phyloP scores from a whole-genome alignment of 1,140 invertebrate genomes.

The Diplogasteroides magnus region DNA sequence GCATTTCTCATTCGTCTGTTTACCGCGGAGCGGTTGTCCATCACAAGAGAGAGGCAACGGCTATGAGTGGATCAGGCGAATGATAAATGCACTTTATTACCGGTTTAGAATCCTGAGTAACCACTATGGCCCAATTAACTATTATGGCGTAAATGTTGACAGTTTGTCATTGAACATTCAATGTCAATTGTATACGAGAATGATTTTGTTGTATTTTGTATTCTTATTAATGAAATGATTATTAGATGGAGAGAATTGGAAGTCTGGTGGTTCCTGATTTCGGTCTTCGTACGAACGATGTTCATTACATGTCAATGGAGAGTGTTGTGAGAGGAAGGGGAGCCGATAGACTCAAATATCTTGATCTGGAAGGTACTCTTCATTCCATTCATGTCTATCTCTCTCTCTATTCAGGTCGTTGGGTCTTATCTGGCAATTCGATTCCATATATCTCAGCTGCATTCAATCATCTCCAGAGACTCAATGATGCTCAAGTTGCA shows the following conservation, averaged over 20 bases:
- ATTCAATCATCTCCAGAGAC: slow-evolving; percentile 35
- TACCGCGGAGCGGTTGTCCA: no score
- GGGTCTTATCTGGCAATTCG: slow-evolving; percentile 32
- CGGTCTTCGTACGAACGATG: slow-evolving; percentile 32
- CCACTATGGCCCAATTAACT: no score
- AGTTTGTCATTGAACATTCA: no score
- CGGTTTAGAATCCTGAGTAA: no score
- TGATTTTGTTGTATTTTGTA: no score
- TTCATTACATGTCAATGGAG: slow-evolving; percentile 35
- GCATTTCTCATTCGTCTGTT: no score
- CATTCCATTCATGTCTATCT: neutral
- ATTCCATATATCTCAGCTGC: slow-evolving; percentile 38
- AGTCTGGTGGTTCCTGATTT: slow-evolving; percentile 28
- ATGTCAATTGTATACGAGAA: no score
- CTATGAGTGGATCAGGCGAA: no score
- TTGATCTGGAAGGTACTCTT: slow-evolving; percentile 28
- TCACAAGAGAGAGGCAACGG: no score
- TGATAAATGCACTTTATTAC: no score
- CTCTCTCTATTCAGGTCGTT: slow-evolving; percentile 22
- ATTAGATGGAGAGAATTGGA: slow-evolving; percentile 2
- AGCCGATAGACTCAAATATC: slow-evolving; percentile 33
- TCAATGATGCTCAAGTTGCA: slow-evolving; percentile 33
- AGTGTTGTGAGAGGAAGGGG: slow-evolving; percentile 27
- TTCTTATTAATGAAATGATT: no score
- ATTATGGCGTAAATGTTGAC: no score